These are phyloP conservation scores for Drosophila punjabiensis DNA, from an alignment of 1,140 invertebrate species.

Conservation along the genomic window DNA sequence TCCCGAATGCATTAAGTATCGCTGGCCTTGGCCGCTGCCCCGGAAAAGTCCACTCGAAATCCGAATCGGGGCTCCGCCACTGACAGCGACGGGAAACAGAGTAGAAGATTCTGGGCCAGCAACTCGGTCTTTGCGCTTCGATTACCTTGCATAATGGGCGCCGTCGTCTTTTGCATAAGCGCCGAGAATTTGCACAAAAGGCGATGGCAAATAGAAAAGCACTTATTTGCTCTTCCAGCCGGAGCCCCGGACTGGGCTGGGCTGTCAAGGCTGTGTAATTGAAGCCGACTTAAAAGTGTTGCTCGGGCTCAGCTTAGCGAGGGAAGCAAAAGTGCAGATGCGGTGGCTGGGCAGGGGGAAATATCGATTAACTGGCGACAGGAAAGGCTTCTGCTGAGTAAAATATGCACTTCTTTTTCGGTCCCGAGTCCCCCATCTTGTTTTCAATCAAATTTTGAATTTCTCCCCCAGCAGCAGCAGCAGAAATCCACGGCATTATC, in stretches of 20 bases:
- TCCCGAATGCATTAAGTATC: slow-evolving; percentile 27
- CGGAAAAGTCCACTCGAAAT: slow-evolving; percentile 35
- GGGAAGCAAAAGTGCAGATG: slow-evolving; percentile 23
- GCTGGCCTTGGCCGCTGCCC: slow-evolving; percentile 28
- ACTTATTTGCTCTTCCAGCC: slow-evolving; percentile 51
- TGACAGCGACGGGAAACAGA: slow-evolving; percentile 44
- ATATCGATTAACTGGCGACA: slow-evolving; percentile 49
- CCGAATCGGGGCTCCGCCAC: slow-evolving; percentile 37
- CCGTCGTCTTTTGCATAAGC: slow-evolving; percentile 72
- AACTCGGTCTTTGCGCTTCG: slow-evolving; percentile 62
- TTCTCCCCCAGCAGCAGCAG: slow-evolving; percentile 17
- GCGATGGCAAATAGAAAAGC: slow-evolving; percentile 70
- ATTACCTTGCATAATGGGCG: slow-evolving; percentile 75
- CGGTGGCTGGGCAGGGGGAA: slow-evolving; percentile 8
- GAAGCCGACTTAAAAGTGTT: slow-evolving; percentile 71
- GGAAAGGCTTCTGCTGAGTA: slow-evolving; percentile 23
- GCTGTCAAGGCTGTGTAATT: slow-evolving; percentile 63
- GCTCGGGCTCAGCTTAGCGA: slow-evolving; percentile 21
- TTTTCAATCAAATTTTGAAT: slow-evolving; percentile 46
- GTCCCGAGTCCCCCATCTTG: slow-evolving; percentile 4
- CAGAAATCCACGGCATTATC: slow-evolving; percentile 30
- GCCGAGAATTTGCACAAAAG: slow-evolving; percentile 59
- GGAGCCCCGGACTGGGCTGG: slow-evolving; percentile 2
- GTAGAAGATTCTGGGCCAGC: slow-evolving; percentile 38
- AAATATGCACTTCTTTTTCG: slow-evolving; percentile 45